Evolutionary conservation across 2,797 vertebrate genomes (phyloP).

Genomic region (Trematomus bernacchii): DNA sequence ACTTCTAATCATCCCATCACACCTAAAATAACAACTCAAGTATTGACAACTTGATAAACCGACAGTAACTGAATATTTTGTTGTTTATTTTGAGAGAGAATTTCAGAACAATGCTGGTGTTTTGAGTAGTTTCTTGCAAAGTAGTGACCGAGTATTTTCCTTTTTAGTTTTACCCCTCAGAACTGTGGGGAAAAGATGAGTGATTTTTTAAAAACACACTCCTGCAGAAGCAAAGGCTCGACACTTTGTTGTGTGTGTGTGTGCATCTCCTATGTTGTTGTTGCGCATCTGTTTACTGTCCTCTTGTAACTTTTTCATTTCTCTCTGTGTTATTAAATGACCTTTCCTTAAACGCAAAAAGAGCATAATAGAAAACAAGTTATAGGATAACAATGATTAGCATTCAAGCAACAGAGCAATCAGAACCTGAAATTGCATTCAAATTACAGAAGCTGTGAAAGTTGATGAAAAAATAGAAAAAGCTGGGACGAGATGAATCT

Average conservation of each 20-base stretch:
- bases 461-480: constrained; percentile 74
- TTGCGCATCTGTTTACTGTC: constrained; percentile 58
- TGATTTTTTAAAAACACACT: constrained; percentile 28
- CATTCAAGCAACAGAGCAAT: constrained; percentile 82
- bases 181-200: constrained; percentile 18
- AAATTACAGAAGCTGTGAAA: constrained; percentile 81
- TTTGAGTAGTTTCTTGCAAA: neutral
- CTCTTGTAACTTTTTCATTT: constrained; percentile 59
- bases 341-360: constrained; percentile 59
- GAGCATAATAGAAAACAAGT: constrained; percentile 60
- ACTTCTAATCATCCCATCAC: neutral
- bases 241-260: constrained; percentile 1
- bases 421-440: constrained; percentile 83
- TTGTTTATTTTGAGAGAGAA: constrained; percentile 5
- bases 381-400: constrained; percentile 74
- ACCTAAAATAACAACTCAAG: no score
- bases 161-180: constrained; percentile 17
- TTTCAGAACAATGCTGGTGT: neutral
- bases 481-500: constrained; percentile 64
- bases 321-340: constrained; percentile 61
- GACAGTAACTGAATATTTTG: constrained; percentile 8
- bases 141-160: neutral
- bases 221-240: constrained; percentile 11
- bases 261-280: constrained; percentile 23
- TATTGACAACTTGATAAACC: neutral